These are phyloP conservation scores for Elephas maximus DNA, from an alignment of 2,113 vertebrate genomes.

Conservation along the genomic window DNA sequence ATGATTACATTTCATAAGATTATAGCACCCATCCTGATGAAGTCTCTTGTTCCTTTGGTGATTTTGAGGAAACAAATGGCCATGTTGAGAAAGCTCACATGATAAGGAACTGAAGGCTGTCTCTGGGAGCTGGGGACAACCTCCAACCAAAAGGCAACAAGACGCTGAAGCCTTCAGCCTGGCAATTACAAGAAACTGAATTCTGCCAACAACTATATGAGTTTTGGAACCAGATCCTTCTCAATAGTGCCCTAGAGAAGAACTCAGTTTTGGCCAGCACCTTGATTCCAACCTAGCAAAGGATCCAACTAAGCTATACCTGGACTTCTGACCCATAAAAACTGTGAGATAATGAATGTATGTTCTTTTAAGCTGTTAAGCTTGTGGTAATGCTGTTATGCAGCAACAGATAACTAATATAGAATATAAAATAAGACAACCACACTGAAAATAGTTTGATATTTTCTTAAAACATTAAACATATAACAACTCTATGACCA, in stretches of 20 bases:
- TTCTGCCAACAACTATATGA: neutral
- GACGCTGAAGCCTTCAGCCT: neutral
- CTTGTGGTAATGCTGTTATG: neutral
- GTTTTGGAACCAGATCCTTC: neutral
- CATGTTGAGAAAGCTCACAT: neutral
- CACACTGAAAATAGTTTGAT: slow-evolving; percentile 8
- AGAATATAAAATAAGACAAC: neutral
- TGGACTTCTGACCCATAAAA: neutral
- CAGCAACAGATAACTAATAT: neutral
- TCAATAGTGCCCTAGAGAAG: neutral
- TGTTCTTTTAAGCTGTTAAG: neutral
- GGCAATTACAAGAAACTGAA: too few relatives aligned
- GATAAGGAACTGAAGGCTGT: neutral
- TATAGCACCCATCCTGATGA: too few relatives aligned
- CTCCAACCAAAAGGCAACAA: neutral
- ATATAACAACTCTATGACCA: neutral
- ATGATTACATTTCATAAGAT: too few relatives aligned
- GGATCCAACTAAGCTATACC: neutral
- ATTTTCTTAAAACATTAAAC: slow-evolving; percentile 19
- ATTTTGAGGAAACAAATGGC: neutral
- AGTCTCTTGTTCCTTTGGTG: neutral
- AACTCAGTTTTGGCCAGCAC: neutral
- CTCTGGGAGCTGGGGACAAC: neutral
- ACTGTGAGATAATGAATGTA: neutral
- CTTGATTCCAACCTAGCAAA: neutral